Conservation (phyloP, 1,140 invertebrate species). For the Bilobella aurantiaca region DNA sequence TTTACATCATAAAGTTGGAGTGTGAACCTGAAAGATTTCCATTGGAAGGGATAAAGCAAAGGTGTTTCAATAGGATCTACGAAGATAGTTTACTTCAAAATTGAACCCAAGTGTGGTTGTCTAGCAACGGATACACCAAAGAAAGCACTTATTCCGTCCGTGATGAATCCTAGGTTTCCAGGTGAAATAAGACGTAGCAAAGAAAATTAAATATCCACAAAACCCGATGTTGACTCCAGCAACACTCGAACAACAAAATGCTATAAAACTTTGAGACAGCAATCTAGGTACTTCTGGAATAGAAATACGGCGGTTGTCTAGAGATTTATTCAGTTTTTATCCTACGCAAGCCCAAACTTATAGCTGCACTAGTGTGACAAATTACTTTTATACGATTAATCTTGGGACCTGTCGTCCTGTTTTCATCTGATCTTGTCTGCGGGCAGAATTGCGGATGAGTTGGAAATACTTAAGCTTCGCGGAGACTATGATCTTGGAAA, state of each 20-base stretch:
- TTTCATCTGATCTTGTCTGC: slow-evolving; percentile 22
- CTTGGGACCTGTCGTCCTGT: slow-evolving; percentile 32
- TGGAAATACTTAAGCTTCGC: background rate
- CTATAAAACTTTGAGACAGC: background rate
- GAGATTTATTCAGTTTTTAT: too few relatives aligned
- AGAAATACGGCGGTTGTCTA: too few relatives aligned
- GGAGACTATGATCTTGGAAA: too few relatives aligned
- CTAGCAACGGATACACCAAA: too few relatives aligned
- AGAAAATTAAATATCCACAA: background rate
- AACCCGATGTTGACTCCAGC: background rate
- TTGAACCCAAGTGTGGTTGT: too few relatives aligned
- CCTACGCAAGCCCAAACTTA: background rate
- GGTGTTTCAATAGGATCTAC: too few relatives aligned
- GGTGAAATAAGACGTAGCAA: background rate
- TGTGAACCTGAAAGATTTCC: too few relatives aligned
- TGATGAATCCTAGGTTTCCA: too few relatives aligned
- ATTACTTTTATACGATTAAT: slow-evolving; percentile 36
- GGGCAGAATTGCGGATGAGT: background rate
- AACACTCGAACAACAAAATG: background rate
- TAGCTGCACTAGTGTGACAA: slow-evolving; percentile 31
- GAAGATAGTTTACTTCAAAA: too few relatives aligned
- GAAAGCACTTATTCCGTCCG: too few relatives aligned
- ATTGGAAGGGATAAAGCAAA: too few relatives aligned
- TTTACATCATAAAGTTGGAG: too few relatives aligned
- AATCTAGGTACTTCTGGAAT: background rate